Evolutionary conservation across 2,888 invertebrate species (phyloP).

Genomic region (Idaea biselata): DNA sequence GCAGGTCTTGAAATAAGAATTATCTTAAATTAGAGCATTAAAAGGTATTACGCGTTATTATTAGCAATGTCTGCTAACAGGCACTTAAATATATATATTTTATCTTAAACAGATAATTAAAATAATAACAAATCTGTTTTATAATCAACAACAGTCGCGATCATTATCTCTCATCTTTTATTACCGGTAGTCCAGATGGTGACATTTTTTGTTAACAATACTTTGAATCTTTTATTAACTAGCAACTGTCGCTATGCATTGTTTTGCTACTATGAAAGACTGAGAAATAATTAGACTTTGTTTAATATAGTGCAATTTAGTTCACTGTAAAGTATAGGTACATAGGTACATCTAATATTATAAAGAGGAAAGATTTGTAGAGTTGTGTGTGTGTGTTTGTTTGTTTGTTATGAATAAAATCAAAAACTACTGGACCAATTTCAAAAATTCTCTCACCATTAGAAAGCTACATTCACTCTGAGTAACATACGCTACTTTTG

Average conservation of each 20-base stretch:
- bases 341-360: too few species aligned
- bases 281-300: too few species aligned
- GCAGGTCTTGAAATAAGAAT: background rate
- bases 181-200: slow-evolving; percentile 60
- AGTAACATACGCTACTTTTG: too few species aligned
- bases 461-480: too few species aligned
- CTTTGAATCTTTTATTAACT: slow-evolving; percentile 8
- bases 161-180: slow-evolving; percentile 55
- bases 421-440: too few species aligned
- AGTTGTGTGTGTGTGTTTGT: too few species aligned
- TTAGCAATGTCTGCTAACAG: background rate
- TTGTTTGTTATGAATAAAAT: too few species aligned
- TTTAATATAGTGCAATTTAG: too few species aligned
- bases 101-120: background rate
- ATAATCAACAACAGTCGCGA: slow-evolving; percentile 54
- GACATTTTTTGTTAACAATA: slow-evolving; percentile 34
- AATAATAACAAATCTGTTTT: slow-evolving; percentile 22
- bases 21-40: too few species aligned
- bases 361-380: too few species aligned
- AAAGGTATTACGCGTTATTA: background rate
- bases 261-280: background rate
- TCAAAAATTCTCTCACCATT: too few species aligned
- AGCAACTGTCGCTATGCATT: slow-evolving; percentile 2
- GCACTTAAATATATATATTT: background rate
- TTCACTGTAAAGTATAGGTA: too few species aligned